Evolutionary conservation across 2,888 invertebrate species (phyloP), one percentile per base, ranked within the genome.

Genomic region (Drosophila testacea): DNA sequence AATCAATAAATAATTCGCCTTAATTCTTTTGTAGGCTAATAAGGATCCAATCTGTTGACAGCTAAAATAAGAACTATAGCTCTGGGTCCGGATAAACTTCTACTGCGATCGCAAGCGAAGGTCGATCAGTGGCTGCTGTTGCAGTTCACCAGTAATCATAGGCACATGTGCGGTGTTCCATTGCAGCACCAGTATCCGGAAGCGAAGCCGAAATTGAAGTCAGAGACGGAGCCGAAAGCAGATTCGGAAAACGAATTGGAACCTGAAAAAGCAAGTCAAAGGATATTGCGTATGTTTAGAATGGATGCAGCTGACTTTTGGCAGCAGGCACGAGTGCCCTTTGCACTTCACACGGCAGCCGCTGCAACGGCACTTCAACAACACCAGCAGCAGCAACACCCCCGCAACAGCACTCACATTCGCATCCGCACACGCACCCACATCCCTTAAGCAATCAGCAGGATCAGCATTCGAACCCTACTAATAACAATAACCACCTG

Each of bases 71-170:
- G 56, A 72, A 10, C 65, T 54, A 6, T 71, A 77, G 67, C 77
- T 68, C 68, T 87, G 83, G 76, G 77, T 78, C 80, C 74, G 38
- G 72, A 82, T 32, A 65, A 83, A 72, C 77, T 79, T 39, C 54
- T 67, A 34, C 44, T 67, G 39, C 54, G 73, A 74, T 56, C 71
- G 55, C 75, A 76, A 73, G 71, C 75, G 46, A 89, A 83, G 74
- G 95, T 95, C 91, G 94, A 95, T 83, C 94, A 94, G 93, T 95
- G 95, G 95, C 93, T 95, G 77, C 94, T 95, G 92, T 95, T 94
- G 93, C 95, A 95, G 75, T 95, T 95, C 92, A 95, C 59, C 42
- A 62, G 42, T 57, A 44, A 38, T 34, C 50, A 44, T 51, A 55
- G 51, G 87, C 83, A 93, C 66, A 92, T 92, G 69, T 92, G 93